A percentile compares a stretch with the other conserved stretches of the same genome.
These are phyloP conservation scores for Formica aserva DNA, from an alignment of 2,888 invertebrate genomes.

Conservation along the genomic window DNA sequence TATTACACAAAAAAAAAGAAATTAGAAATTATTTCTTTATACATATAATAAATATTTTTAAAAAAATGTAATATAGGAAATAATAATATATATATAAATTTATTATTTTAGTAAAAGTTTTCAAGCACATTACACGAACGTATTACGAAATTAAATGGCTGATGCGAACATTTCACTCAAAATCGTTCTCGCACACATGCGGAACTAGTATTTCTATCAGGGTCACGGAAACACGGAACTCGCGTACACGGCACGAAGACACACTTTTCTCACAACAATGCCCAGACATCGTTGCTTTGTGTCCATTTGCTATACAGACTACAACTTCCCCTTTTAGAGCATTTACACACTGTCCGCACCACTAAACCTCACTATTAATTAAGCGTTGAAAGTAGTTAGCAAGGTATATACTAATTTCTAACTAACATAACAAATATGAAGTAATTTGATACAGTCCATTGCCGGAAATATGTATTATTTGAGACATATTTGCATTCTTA, in stretches of 20 bases:
- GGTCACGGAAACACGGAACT: conserved; percentile 85
- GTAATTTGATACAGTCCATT: not conserved
- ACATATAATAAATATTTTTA: not conserved
- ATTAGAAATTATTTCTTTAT: not conserved
- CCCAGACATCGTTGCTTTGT: conserved; percentile 71
- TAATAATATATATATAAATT: not conserved
- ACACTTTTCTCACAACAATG: conserved; percentile 84
- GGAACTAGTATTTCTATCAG: conserved; percentile 78
- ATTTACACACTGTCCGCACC: conserved; percentile 72
- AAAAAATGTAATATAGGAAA: not conserved
- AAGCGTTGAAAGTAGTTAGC: not conserved
- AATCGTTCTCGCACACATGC: conserved; percentile 35
- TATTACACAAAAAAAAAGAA: not conserved
- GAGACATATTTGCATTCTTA: conserved; percentile 6
- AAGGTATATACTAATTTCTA: not conserved
- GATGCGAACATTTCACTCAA: conserved; percentile 28
- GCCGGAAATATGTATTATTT: not conserved
- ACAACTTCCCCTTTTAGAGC: conserved; percentile 75
- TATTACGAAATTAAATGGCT: conserved; percentile 36
- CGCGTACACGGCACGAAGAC: conserved; percentile 81
- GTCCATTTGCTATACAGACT: conserved; percentile 63
- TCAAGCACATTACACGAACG: not conserved
- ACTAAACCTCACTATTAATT: conserved; percentile 36
- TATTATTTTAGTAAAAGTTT: not conserved
- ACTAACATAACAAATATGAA: not conserved